These are phyloP conservation scores for Adelphocoris suturalis DNA, from an alignment of 2,888 invertebrate genomes.

Conservation along the genomic window DNA sequence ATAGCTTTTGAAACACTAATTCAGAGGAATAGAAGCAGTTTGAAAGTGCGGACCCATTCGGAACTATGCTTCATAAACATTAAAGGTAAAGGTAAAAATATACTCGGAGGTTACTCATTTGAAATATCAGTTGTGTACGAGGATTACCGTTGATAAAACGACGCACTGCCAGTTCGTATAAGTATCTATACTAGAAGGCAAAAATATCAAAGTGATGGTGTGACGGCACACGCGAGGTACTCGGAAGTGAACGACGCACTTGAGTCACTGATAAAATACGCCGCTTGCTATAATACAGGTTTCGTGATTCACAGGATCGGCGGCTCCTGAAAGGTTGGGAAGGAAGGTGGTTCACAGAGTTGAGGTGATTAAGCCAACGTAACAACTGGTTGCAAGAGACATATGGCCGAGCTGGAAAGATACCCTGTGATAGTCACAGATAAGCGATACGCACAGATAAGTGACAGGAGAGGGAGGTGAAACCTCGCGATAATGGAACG, in stretches of 20 bases:
- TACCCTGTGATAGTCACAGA: neutral
- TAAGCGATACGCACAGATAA: conserved; percentile 15
- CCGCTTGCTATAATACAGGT: neutral
- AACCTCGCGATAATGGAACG: neutral
- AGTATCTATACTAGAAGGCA: neutral
- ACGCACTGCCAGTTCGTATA: neutral
- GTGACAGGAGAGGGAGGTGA: neutral
- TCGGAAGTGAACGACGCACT: neutral
- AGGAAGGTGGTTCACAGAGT: neutral
- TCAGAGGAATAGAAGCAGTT: too few relatives aligned
- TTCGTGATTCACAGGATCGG: neutral
- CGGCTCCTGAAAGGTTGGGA: neutral
- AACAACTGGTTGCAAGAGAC: neutral
- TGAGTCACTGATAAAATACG: neutral
- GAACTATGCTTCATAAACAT: too few relatives aligned
- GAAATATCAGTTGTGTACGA: neutral
- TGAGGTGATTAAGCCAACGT: neutral
- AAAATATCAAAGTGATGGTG: neutral
- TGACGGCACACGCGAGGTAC: neutral
- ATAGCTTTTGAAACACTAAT: neutral
- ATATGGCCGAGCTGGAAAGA: conserved; percentile 1
- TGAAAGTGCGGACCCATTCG: too few relatives aligned
- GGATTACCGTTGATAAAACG: conserved; percentile 24
- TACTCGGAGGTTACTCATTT: too few relatives aligned
- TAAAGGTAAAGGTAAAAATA: too few relatives aligned